Percentiles rank a stretch among this genome's conserved stretches.
These are phyloP conservation scores for Mimas tiliae DNA, from an alignment of 2,888 invertebrate species.

Conservation along the genomic window DNA sequence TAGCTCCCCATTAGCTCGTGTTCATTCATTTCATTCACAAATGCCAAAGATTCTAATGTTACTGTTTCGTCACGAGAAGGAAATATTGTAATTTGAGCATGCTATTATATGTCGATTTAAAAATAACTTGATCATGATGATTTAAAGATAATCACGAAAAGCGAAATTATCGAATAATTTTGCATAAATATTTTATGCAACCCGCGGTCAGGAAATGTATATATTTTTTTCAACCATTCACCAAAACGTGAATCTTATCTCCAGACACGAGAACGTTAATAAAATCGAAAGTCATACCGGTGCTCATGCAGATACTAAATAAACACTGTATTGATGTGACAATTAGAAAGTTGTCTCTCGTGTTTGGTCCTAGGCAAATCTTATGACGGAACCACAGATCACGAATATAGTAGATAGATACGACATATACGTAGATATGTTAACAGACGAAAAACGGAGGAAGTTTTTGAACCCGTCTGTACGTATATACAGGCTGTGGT, in stretches of 20 bases:
- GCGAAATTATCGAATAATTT: slow-evolving; percentile 1
- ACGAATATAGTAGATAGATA: no score
- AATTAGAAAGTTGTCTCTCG: slow-evolving; percentile 9
- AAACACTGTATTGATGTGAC: background rate
- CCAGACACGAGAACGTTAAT: background rate
- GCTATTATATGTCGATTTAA: background rate
- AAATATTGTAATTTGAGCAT: no score
- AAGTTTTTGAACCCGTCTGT: no score
- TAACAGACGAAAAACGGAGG: no score
- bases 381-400: background rate
- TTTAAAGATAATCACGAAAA: background rate
- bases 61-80: no score
- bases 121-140: background rate
- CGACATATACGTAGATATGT: no score
- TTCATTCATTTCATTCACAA: no score
- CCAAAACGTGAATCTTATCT: background rate
- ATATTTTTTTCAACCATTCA: slow-evolving; percentile 1
- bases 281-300: slow-evolving; percentile 3
- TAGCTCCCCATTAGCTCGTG: no score
- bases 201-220: background rate
- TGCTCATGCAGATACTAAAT: background rate
- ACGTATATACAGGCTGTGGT: no score
- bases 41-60: no score
- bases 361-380: slow-evolving; percentile 9
- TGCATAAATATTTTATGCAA: background rate